Evolutionary conservation across 2,888 invertebrate species (phyloP).

Genomic region (Polymixis lichenea): DNA sequence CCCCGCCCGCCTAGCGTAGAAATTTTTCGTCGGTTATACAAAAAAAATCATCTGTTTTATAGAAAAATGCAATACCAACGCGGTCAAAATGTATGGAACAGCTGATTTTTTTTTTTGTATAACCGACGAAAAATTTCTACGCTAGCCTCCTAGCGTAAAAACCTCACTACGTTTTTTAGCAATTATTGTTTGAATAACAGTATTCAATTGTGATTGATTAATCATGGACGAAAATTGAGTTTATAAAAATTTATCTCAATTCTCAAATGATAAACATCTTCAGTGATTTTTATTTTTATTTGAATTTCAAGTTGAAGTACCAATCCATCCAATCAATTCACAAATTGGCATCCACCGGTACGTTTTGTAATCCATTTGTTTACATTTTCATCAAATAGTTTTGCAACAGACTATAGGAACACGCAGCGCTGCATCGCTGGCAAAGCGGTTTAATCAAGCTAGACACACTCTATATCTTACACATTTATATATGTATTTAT

Average conservation of each 20-base stretch:
- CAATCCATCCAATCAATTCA: too few relatives aligned
- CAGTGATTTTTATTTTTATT: not conserved
- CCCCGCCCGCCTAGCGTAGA: too few relatives aligned
- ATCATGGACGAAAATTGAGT: not conserved
- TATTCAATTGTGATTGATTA: not conserved
- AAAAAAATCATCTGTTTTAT: too few relatives aligned
- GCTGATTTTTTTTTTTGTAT: too few relatives aligned
- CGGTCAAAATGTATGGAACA: too few relatives aligned
- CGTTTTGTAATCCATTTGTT: not conserved
- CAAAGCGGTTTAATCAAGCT: slow-evolving; percentile 19
- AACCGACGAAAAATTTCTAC: too few relatives aligned
- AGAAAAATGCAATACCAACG: too few relatives aligned
- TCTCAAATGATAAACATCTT: not conserved
- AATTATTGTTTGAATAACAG: not conserved
- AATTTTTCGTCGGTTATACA: too few relatives aligned
- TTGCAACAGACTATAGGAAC: not conserved
- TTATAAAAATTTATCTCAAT: not conserved
- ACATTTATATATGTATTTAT: not conserved
- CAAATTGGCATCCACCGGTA: not conserved
- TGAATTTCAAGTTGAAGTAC: not conserved
- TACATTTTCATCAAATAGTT: not conserved
- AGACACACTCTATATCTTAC: not conserved
- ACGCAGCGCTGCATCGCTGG: slow-evolving; percentile 16
- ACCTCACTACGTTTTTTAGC: not conserved
- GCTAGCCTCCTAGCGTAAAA: too few relatives aligned